These are phyloP conservation scores for Vanessa cardui DNA, from an alignment of 2,888 invertebrate genomes.

Conservation along the genomic window DNA sequence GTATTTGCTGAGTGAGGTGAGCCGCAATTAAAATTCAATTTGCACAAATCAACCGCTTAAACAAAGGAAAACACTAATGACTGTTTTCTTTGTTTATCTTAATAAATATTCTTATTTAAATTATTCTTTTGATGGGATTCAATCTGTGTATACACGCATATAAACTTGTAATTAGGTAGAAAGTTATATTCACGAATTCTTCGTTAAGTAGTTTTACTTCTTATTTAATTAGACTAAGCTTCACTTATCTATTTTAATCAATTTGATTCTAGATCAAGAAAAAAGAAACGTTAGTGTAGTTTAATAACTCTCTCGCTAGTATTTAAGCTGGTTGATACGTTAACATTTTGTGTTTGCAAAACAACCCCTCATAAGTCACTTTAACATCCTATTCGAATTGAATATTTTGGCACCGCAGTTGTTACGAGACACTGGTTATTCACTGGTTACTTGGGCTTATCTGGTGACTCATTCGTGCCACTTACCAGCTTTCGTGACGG, in stretches of 20 bases:
- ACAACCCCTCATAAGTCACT: conserved; percentile 17
- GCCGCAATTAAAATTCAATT: conserved; percentile 71
- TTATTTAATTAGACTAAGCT: too few relatives aligned
- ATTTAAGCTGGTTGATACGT: not conserved
- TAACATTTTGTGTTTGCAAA: not conserved
- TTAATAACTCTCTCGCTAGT: too few relatives aligned
- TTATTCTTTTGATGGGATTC: not conserved
- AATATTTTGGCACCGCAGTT: conserved; percentile 32
- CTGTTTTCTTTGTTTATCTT: conserved; percentile 30
- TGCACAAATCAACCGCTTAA: conserved; percentile 61
- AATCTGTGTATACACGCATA: not conserved
- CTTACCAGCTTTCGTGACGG: conserved; percentile 57
- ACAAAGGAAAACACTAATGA: conserved; percentile 57
- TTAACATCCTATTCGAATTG: conserved; percentile 41
- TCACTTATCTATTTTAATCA: too few relatives aligned
- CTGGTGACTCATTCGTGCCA: conserved; percentile 50
- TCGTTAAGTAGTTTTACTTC: too few relatives aligned
- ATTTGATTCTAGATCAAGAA: too few relatives aligned
- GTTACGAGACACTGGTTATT: conserved; percentile 24
- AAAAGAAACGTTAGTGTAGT: too few relatives aligned
- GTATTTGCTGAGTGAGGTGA: conserved; percentile 49
- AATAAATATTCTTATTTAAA: not conserved
- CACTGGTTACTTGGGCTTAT: conserved; percentile 49
- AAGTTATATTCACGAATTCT: not conserved
- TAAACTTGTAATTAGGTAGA: not conserved